Evolutionary conservation across 2,888 invertebrate species (phyloP), one percentile per base, ranked within the genome.

Genomic region (Lithophane socia): DNA sequence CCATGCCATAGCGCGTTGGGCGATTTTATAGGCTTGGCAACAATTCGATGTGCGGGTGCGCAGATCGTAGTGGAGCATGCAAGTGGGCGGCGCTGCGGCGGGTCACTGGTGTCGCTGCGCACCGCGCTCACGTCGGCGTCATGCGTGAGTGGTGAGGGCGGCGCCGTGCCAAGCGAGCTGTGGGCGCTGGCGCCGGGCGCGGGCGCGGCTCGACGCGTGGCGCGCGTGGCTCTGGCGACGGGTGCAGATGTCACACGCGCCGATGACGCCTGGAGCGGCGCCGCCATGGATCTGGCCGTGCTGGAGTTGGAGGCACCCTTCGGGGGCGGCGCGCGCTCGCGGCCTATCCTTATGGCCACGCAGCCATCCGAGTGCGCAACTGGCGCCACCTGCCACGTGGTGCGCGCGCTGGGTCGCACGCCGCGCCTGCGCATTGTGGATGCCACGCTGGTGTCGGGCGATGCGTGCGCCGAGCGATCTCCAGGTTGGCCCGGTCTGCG

Each of bases 241-340:
- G 85, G 85, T 77, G 82, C 84, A 49, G 82, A 76, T 12, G 67
- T 73, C 60, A 72, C 71, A 64, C 69, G 71, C 79, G 49, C 70
- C 69, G 67, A 44, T 71, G 77, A 80, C 80, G 77, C 79, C 66
- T 75, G 72, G 69, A 52, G 58, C 67, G 84, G 83, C 76, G 87
- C 80, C 71, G 88, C 79, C 76, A 73, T 79, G 76, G 94, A 93
- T 87, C 84, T 94, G 79, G 95, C 95, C 54, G 87, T 95, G 88
- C 90, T 94, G 74, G 93, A 94, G 91, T 87, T 95, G 88, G 94
- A 92, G 88, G 82, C 83, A 84, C 91, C 94, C 56, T 93, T 94
- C 87, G 92, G 90, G 21, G 82, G 77, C 56, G 90, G 75, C 75
- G 88, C 91, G 83, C 91, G 87, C 83, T 88, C 92, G 84, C 92